A percentile compares a stretch with the other conserved stretches of the same genome.
Conservation (phyloP, 1,140 invertebrate genomes). For the Atopsyche davidsoni region DNA sequence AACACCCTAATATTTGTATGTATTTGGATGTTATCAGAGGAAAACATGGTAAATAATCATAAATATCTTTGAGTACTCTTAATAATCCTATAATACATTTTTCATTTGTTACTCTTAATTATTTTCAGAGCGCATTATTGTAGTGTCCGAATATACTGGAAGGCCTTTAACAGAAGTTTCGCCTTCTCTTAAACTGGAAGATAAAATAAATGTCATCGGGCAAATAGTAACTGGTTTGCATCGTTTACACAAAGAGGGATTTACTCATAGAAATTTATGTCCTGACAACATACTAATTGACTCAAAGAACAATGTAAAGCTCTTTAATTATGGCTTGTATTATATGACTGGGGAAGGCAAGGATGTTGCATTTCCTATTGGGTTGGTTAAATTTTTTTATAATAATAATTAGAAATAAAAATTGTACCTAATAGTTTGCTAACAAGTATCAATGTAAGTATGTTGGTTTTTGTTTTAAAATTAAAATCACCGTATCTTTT, state of each 20-base stretch:
- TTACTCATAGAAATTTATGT: conserved; percentile 75
- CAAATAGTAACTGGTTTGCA: conserved; percentile 69
- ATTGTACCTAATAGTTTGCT: neutral
- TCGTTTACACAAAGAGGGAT: conserved; percentile 65
- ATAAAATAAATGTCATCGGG: conserved; percentile 55
- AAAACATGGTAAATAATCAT: conserved; percentile 78
- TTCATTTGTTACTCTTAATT: no score
- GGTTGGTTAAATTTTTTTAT: conserved; percentile 52
- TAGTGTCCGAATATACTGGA: conserved; percentile 83
- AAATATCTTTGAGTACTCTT: no score
- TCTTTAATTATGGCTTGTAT: conserved; percentile 90
- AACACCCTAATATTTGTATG: conserved; percentile 75
- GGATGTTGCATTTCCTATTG: conserved; percentile 87
- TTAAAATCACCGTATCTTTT: conserved; percentile 28
- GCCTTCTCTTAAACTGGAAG: conserved; percentile 44
- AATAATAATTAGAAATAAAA: conserved; percentile 3
- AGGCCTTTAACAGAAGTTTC: conserved; percentile 49
- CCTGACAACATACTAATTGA: conserved; percentile 81
- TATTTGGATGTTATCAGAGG: conserved; percentile 89
- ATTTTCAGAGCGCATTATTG: conserved; percentile 75
- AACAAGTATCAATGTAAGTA: neutral
- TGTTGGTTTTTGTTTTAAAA: conserved; percentile 14
- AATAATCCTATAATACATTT: no score
- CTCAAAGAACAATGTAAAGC: conserved; percentile 64
- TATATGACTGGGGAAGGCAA: conserved; percentile 82